Evolutionary conservation across 2,888 invertebrate genomes (phyloP).

Genomic region (Empis livida): DNA sequence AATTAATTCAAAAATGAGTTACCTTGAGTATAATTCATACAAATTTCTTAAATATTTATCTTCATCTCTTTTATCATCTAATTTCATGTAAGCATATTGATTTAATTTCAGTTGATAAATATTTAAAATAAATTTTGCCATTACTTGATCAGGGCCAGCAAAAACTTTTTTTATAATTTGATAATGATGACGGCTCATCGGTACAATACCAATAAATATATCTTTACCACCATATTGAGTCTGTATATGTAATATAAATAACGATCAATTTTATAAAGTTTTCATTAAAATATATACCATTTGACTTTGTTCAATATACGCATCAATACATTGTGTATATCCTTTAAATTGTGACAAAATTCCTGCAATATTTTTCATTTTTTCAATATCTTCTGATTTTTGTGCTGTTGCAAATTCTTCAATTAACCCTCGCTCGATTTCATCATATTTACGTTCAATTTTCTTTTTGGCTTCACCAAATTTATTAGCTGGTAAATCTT

Average conservation of each 20-base stretch:
- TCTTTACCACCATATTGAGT: constrained; percentile 76
- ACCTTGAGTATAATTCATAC: constrained; percentile 83
- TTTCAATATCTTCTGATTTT: constrained; percentile 63
- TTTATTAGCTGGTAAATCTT: constrained; percentile 81
- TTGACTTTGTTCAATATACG: constrained; percentile 94
- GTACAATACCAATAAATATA: constrained; percentile 79
- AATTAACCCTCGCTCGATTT: constrained; percentile 77
- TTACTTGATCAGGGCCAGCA: constrained; percentile 89
- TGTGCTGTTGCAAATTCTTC: constrained; percentile 91
- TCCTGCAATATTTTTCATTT: constrained; percentile 88
- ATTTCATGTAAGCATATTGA: constrained; percentile 69
- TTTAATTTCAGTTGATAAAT: constrained; percentile 84
- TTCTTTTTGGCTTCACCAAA: constrained; percentile 75
- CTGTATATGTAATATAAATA: too few relatives aligned
- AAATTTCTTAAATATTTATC: constrained; percentile 82
- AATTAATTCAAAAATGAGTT: constrained; percentile 1
- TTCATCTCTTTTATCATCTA: constrained; percentile 71
- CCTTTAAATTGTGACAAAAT: constrained; percentile 93
- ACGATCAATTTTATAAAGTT: not conserved
- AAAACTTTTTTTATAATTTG: constrained; percentile 80
- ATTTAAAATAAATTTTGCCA: constrained; percentile 94
- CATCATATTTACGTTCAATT: constrained; percentile 79
- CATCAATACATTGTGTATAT: constrained; percentile 91
- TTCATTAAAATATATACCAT: constrained; percentile 44
- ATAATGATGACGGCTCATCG: constrained; percentile 78